Conservation (phyloP, 1,140 invertebrate species). For the Drosophila sp. region DNA sequence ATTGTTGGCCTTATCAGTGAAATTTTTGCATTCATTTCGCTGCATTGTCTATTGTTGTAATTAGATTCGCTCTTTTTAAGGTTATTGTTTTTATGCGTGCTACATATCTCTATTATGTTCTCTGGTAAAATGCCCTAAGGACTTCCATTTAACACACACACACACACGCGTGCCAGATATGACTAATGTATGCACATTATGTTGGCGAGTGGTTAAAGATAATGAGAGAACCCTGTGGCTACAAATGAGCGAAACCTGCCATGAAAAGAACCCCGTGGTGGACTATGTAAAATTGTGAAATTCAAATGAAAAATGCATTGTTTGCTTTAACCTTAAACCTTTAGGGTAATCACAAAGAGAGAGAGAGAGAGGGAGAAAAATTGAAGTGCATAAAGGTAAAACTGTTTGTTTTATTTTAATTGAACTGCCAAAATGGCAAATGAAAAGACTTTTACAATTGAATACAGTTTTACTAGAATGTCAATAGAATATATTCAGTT, state of each 20-base stretch:
- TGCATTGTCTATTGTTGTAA: slow-evolving; percentile 47
- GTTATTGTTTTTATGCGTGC: slow-evolving; percentile 64
- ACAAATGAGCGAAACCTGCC: slow-evolving; percentile 6
- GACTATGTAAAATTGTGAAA: no score
- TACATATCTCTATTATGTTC: slow-evolving; percentile 35
- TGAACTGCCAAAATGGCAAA: slow-evolving; percentile 4
- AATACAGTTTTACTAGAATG: not conserved
- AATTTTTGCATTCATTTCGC: slow-evolving; percentile 8
- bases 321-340: slow-evolving; percentile 37
- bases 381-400: not conserved
- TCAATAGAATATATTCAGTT: not conserved
- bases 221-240: slow-evolving; percentile 55
- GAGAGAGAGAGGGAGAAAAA: not conserved
- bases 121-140: slow-evolving; percentile 38
- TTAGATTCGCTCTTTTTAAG: slow-evolving; percentile 51
- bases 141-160: slow-evolving; percentile 32
- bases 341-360: not conserved
- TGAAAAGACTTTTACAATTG: not conserved
- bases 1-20: slow-evolving; percentile 7
- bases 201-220: slow-evolving; percentile 43
- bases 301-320: slow-evolving; percentile 44
- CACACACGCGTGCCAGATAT: slow-evolving; percentile 52
- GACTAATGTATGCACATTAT: slow-evolving; percentile 74
- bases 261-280: slow-evolving; percentile 17
- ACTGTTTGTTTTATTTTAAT: slow-evolving; percentile 12